Conservation (phyloP, 2,888 invertebrate genomes). For the Luperina nickerlii region DNA sequence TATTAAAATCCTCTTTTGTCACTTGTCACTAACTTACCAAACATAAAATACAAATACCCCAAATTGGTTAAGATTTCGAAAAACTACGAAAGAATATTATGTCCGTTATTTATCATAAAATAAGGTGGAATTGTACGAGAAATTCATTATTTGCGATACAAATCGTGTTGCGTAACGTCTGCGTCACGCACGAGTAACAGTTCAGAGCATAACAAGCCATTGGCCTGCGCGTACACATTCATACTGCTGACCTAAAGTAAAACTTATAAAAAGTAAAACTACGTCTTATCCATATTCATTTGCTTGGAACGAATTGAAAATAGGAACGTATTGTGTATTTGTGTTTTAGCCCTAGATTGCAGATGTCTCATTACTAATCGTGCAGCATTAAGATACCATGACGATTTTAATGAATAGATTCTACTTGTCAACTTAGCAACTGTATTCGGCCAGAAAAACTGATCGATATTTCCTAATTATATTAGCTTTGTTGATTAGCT, state of each 20-base stretch:
- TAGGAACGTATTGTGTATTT: neutral
- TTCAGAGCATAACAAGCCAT: slow-evolving; percentile 36
- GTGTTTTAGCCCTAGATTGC: neutral
- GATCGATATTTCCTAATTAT: neutral
- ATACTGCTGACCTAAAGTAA: slow-evolving; percentile 44
- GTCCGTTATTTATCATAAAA: slow-evolving; percentile 22
- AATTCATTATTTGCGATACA: slow-evolving; percentile 26
- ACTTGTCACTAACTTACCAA: neutral
- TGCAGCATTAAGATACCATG: neutral
- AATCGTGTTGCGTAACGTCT: slow-evolving; percentile 39
- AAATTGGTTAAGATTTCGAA: neutral
- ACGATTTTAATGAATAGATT: neutral
- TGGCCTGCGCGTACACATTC: slow-evolving; percentile 56
- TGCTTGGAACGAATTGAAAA: neutral
- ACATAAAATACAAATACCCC: too few relatives aligned
- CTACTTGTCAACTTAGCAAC: neutral
- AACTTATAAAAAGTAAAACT: slow-evolving; percentile 34
- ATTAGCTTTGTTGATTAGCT: slow-evolving; percentile 11
- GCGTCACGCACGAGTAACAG: slow-evolving; percentile 41
- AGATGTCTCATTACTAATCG: neutral
- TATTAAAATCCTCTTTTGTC: neutral
- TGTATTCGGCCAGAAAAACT: neutral
- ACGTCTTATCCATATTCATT: neutral
- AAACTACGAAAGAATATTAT: neutral
- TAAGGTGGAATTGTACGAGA: slow-evolving; percentile 6